Evolutionary conservation across 1,140 invertebrate species (phyloP).

Genomic region (Eurosta solidaginis): DNA sequence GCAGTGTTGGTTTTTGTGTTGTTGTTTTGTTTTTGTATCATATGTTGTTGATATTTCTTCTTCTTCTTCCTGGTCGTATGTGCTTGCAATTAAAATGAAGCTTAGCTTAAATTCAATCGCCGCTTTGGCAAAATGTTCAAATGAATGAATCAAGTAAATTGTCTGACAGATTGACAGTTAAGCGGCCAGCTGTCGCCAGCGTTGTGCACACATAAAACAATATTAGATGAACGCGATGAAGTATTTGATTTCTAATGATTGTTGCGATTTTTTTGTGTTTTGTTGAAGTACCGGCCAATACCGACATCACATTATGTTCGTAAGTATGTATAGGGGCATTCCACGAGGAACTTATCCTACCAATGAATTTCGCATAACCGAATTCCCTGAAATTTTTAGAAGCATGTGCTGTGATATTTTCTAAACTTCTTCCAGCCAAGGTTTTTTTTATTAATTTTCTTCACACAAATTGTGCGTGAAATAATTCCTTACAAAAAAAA

Average conservation of each 20-base stretch:
- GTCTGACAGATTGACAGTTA: constrained; percentile 16
- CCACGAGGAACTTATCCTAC: too few species aligned
- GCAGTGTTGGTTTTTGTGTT: neutral
- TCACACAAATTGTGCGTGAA: too few species aligned
- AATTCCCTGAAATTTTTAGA: too few species aligned
- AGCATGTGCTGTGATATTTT: too few species aligned
- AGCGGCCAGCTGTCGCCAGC: constrained; percentile 13
- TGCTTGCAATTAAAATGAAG: constrained; percentile 24
- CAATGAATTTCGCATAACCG: too few species aligned
- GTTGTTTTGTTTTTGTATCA: neutral
- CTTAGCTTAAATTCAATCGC: constrained; percentile 24
- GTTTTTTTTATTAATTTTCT: too few species aligned
- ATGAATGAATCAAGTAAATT: constrained; percentile 26
- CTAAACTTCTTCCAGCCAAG: too few species aligned
- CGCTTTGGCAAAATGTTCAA: constrained; percentile 22
- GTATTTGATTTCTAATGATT: neutral
- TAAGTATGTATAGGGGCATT: too few species aligned
- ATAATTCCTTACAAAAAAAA: too few species aligned
- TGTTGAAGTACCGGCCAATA: neutral
- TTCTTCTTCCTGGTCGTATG: neutral
- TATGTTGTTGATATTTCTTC: neutral
- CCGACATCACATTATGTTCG: neutral
- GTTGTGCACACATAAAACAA: neutral
- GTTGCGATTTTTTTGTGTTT: neutral
- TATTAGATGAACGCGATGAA: neutral